Base-by-base conservation (phyloP, 2,888 invertebrate species). In the Conops quadrifasciatus region DNA sequence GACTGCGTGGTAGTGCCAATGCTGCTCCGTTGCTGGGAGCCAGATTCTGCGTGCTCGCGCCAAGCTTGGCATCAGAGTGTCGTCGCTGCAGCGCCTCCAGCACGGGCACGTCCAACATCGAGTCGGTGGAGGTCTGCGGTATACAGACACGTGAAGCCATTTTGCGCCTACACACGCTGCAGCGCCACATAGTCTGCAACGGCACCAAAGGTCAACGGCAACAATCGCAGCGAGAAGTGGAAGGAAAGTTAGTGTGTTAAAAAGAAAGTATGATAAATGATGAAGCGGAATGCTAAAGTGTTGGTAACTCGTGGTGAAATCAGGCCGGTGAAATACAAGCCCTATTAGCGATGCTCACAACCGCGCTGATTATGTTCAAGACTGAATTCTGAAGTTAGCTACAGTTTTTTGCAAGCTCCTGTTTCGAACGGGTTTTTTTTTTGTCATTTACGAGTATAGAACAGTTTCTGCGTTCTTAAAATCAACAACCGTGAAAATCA, bases 131-230 rank as follows among this genome's bases (percentile, higher is more conserved):
- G 82, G 94, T 94, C 82, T 94, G 94, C 3, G 91, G 89, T 43
- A 94, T 89, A 65, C 92, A 92, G 43, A 92, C 89, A 36, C 94
- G 89, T 16, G 93, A 93, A 70, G 91, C 93, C 75, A 94, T 89
- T 86, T 94, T 94, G 76, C 93, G 90, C 43, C 95, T 91, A 83
- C 95, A 96, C 21, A 95, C 94, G 77, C 94, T 95, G 87, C 95
- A 96, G 72, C 93, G 91, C 95, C 95, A 96, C 78, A 91, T 91
- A 76, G 88, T 91, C 92, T 92, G 13, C 58, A 21, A 60, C 19
- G n/a, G 15, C 9, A 28, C 4, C 26, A 64, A 45, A 30, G 21
- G 26, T 11, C n/a, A 19, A n/a, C 36, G 36, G 9, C 9, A 9
- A 36, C 36, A 36, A 56, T 56, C 26, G 4, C 1, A 13, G 62